Evolutionary conservation across 2,888 invertebrate genomes (phyloP).

Genomic region (Eumacrocentrus americanus): DNA sequence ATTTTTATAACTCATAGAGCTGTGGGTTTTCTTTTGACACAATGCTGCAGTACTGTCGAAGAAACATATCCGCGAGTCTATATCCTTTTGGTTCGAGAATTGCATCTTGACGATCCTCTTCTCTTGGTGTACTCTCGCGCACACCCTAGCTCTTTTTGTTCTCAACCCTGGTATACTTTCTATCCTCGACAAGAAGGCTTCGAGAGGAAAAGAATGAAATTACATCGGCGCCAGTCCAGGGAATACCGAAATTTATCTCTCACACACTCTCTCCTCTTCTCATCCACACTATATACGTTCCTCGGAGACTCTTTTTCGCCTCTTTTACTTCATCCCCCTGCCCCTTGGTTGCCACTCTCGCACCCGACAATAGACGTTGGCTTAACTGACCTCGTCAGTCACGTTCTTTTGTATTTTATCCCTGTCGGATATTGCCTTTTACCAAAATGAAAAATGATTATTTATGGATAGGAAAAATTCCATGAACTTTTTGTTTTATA

Average conservation of each 20-base stretch:
- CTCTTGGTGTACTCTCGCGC: not conserved
- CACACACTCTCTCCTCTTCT: slow-evolving; percentile 5
- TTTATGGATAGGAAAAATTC: no score
- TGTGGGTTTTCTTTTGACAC: not conserved
- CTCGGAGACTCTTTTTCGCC: slow-evolving; percentile 17
- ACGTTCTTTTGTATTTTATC: slow-evolving; percentile 2
- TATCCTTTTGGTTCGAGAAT: slow-evolving; percentile 7
- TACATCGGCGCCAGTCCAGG: slow-evolving; percentile 21
- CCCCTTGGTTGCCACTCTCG: not conserved
- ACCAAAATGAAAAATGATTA: no score
- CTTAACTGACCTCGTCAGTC: slow-evolving; percentile 12
- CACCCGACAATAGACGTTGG: slow-evolving; percentile 6
- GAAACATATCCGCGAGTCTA: slow-evolving; percentile 3
- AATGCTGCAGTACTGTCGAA: no score
- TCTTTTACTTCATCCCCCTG: not conserved
- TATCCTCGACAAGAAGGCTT: slow-evolving; percentile 6
- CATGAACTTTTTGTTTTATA: no score
- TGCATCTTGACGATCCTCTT: slow-evolving; percentile 4
- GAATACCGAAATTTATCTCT: slow-evolving; percentile 28
- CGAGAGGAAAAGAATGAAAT: slow-evolving; percentile 24
- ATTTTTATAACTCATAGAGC: not conserved
- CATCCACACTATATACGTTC: no score
- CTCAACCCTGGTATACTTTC: not conserved
- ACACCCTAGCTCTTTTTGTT: not conserved
- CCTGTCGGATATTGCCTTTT: no score